Conservation (phyloP, 2,797 vertebrate species). For the Cryptoblepharus egeriae region DNA sequence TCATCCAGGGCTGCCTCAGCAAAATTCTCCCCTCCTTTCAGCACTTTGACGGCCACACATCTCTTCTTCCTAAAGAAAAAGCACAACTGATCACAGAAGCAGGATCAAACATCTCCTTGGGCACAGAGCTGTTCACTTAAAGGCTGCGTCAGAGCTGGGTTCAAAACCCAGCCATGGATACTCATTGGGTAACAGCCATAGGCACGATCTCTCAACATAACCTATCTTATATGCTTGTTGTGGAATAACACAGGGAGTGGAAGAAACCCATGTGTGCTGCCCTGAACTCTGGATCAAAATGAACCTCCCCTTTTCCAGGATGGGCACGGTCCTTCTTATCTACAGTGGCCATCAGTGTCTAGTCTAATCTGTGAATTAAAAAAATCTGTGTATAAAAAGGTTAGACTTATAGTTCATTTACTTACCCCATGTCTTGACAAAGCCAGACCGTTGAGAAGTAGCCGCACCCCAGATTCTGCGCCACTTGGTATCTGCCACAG, state of each 20-base stretch:
- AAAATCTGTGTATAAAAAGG: too few species aligned
- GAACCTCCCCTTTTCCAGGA: too few species aligned
- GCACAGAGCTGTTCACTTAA: neutral
- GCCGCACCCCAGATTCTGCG: slow-evolving; percentile 82
- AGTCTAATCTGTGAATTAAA: too few species aligned
- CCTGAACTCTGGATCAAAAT: neutral
- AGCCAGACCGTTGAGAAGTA: slow-evolving; percentile 88
- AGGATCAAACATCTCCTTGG: neutral
- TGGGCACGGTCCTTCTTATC: too few species aligned
- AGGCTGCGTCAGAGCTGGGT: neutral
- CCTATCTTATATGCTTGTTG: neutral
- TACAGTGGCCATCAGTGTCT: too few species aligned
- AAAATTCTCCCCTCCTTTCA: slow-evolving; percentile 83
- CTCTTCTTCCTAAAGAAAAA: slow-evolving; percentile 66
- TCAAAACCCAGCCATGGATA: neutral
- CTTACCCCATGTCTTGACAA: slow-evolving; percentile 80
- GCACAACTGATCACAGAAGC: neutral
- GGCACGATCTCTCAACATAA: neutral
- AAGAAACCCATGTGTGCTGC: neutral
- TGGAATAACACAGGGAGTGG: neutral
- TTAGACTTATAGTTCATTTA: neutral
- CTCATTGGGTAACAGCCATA: neutral
- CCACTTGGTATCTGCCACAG: slow-evolving; percentile 82
- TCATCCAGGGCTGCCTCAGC: slow-evolving; percentile 84
- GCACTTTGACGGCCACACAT: slow-evolving; percentile 85